Evolutionary conservation across 2,888 invertebrate species (phyloP), one percentile per base, ranked within the genome.

Genomic region (Drosophila peninsularis): DNA sequence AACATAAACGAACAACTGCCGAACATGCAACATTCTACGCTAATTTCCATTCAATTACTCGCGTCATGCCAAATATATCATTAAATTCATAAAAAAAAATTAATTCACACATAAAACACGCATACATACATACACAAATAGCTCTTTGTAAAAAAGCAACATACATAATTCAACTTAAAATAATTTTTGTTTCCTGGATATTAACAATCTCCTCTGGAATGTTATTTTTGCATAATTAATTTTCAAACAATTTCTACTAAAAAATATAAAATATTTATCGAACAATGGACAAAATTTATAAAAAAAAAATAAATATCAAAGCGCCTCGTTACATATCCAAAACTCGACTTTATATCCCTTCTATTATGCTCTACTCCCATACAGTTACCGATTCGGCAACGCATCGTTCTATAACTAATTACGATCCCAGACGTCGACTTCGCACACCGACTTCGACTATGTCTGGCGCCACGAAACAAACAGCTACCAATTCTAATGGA

Each of bases 371-470:
- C 82, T 86, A 85, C 91, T 90, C 90, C 90, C 90, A 90, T 89
- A 90, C 90, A 90, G 90, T 90, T 89, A 80, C 79, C 77, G 78
- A 90, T 82, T 88, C 88, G 87, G 90, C 89, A 84, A 84, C 84
- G 82, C 85, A 78, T 74, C 90, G 89, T 78, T 82, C 80, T 72
- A 78, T 84, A 83, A 82, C 83, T 77, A 89, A 90, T 80, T 88
- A 90, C 78, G 90, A 90, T 89, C 89, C 90, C 80, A 88, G 90
- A 84, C 90, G 91, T 89, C 91, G 86, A 76, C 78, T 89, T 88
- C 89, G 86, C 73, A 77, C 67, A 42, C 49, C 77, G 74, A 76
- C 73, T 71, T 72, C 72, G 85, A 84, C 80, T 54, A 54, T 84
- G 79, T 80, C 84, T 77, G 82, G 76, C 50, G 73, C 85, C 80